Base-by-base conservation (phyloP, 1,140 invertebrate species). In the Ceratosolen solmsi region DNA sequence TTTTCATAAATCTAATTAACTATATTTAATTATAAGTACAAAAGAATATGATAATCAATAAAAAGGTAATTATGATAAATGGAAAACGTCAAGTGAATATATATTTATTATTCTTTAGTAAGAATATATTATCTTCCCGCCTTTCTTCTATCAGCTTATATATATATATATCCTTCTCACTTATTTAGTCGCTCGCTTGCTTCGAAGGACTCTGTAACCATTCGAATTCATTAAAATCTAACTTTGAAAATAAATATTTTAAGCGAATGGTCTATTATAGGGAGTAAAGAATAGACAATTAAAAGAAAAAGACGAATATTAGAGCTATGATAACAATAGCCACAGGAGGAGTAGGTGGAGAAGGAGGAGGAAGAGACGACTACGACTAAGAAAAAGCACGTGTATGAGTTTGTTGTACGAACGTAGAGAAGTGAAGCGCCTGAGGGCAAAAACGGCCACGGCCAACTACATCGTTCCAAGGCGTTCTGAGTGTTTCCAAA, bases 401-500 rank as follows among this genome's bases (percentile, higher is more conserved):
- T 30, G 72, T 33, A 51, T 17, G 5, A 33, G 71, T 51, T 74
- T 54, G 46, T 54, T 49, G 49, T 56, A 56, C 9, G 46, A 56
- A 71, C 70, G 41, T 85, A 86, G 86, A 86, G 84, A 86, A 86
- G 87, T 86, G 78, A 83, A 25, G 0, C 4, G 85, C 86, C 84
- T 11, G 72, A 73, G 30, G 86, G 88, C 85, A 25, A 84, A 85
- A 86, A 84, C 88, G 85, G 86, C 88, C 89, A 89, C 86, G 88
- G 89, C 88, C 89, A 87, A 88, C 87, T 88, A 89, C 87, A 88
- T 89, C 86, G 85, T 89, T 89, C n/a, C 30, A 81, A 87, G 85
- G 49, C 84, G 87, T 87, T 86, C 82, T 82, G 86, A 80, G 84
- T 87, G 84, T 86, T 85, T 85, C 83, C 49, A 51, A 72, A 72